These are phyloP conservation scores for Ichneumoninae sp. DNA, from an alignment of 2,888 invertebrate species.

Conservation along the genomic window DNA sequence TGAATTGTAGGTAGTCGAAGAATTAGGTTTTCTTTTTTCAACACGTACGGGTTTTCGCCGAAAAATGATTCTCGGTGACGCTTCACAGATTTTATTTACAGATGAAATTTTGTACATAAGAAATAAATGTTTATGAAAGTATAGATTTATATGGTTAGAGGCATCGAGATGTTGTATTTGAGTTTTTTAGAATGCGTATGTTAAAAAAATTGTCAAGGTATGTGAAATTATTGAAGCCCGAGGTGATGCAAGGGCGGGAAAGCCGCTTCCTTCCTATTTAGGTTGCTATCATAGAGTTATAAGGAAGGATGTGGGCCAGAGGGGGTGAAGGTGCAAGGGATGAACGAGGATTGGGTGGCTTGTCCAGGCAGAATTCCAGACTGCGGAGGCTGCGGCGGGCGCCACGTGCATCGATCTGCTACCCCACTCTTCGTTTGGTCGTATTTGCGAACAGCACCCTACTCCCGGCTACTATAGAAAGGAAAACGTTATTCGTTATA, in stretches of 20 bases:
- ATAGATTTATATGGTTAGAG: neutral
- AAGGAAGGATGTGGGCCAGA: slow-evolving; percentile 12
- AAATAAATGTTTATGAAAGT: neutral
- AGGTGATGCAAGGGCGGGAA: slow-evolving; percentile 33
- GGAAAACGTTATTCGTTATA: slow-evolving; percentile 54
- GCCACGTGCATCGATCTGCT: slow-evolving; percentile 82
- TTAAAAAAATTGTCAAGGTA: neutral
- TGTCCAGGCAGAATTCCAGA: slow-evolving; percentile 73
- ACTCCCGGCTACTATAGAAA: slow-evolving; percentile 26
- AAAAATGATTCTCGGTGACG: neutral
- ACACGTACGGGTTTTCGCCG: neutral
- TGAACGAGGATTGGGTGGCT: slow-evolving; percentile 51
- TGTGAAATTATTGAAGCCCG: slow-evolving; percentile 44
- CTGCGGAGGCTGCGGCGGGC: slow-evolving; percentile 82
- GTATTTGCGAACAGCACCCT: slow-evolving; percentile 42
- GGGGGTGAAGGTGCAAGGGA: slow-evolving; percentile 31
- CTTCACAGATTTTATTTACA: neutral
- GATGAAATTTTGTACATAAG: neutral
- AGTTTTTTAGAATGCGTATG: neutral
- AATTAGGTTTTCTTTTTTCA: neutral
- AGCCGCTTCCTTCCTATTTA: slow-evolving; percentile 62
- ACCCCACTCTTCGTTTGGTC: slow-evolving; percentile 65
- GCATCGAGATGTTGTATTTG: neutral
- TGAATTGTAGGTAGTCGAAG: neutral
- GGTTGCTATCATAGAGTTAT: slow-evolving; percentile 67